Evolutionary conservation across 2,113 vertebrate genomes (phyloP), one percentile per base, ranked within the genome.

Genomic region (Myiagra hebetior): DNA sequence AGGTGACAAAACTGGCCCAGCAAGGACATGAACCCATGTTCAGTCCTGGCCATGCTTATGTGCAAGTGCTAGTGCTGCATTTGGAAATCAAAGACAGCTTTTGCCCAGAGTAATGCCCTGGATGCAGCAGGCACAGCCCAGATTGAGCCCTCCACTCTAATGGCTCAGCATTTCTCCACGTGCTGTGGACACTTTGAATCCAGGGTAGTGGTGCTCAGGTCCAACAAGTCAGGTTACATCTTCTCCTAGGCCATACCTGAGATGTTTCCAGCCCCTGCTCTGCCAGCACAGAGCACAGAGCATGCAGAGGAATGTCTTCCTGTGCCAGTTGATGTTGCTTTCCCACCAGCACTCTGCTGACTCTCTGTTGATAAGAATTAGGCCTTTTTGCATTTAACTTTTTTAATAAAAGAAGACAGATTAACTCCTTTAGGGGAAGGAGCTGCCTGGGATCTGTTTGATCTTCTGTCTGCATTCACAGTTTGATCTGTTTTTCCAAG

Each of bases 11-110:
- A 85, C 13, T 19, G 21, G 31, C 52, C 56, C 73, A 60, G 33
- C 11, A 60, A 65, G 24, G 4, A 3, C 28, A 35, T 72, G 41
- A 59, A 30, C 6, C 15, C 0, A 0, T 22, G 16, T n/a, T 75
- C 50, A 59, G 0, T 14, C 16, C 20, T 53, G 44, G 27, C 5
- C 13, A 11, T 27, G 10, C 11, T 62, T 15, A 42, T 23, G 12
- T 42, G n/a, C 13, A 42, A 64, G n/a, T 31, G 27, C 7, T 27
- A 33, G 10, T 13, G 39, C 17, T 44, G 62, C 9, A 19, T 49
- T n/a, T 39, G 13, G 33, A 35, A 69, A 55, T 8, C 31, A 55
- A 42, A 53, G n/a, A 1, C 39, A 53, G 8, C 31, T 80, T 49
- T 69, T 69, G 30, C 44, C 39, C 31, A 20, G 27, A 42, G 56